These are phyloP conservation scores for Eretmochelys imbricata DNA, from an alignment of 2,113 vertebrate species.

Conservation along the genomic window DNA sequence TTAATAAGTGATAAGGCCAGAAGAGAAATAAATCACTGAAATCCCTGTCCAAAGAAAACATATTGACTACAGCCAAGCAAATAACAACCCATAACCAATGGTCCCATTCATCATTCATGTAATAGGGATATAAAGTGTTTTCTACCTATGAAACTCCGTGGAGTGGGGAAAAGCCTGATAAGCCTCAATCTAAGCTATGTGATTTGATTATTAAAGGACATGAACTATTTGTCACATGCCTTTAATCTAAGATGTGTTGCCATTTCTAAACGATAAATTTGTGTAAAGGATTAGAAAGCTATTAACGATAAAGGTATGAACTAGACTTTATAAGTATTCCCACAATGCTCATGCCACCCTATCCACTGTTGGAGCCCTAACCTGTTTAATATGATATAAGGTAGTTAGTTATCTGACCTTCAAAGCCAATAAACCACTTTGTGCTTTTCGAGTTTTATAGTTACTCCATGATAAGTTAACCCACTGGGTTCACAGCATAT, in stretches of 20 bases:
- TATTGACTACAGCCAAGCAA: slow-evolving; percentile 88
- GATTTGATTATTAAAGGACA: slow-evolving; percentile 85
- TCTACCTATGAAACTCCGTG: slow-evolving; percentile 76
- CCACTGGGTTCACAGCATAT: slow-evolving; percentile 53
- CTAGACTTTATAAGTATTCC: slow-evolving; percentile 65
- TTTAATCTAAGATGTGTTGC: slow-evolving; percentile 84
- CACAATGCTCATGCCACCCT: slow-evolving; percentile 66
- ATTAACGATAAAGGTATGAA: slow-evolving; percentile 77
- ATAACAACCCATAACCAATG: slow-evolving; percentile 84
- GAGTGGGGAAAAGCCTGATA: slow-evolving; percentile 79
- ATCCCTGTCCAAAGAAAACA: slow-evolving; percentile 88
- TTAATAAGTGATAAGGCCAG: slow-evolving; percentile 87
- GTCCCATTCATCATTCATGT: slow-evolving; percentile 85
- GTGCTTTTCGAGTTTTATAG: slow-evolving; percentile 62
- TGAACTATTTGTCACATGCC: slow-evolving; percentile 83
- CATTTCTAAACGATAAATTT: slow-evolving; percentile 82
- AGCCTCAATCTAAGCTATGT: slow-evolving; percentile 78
- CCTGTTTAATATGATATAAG: slow-evolving; percentile 75
- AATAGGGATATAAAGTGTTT: slow-evolving; percentile 85
- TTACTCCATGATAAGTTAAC: slow-evolving; percentile 71
- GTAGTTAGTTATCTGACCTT: slow-evolving; percentile 75
- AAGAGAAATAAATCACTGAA: slow-evolving; percentile 86
- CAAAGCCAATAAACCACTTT: slow-evolving; percentile 72
- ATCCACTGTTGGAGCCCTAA: slow-evolving; percentile 68
- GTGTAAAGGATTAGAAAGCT: slow-evolving; percentile 80